phyloP scores from a whole-genome alignment of 2,113 vertebrate species.

The Agelaius phoeniceus region DNA sequence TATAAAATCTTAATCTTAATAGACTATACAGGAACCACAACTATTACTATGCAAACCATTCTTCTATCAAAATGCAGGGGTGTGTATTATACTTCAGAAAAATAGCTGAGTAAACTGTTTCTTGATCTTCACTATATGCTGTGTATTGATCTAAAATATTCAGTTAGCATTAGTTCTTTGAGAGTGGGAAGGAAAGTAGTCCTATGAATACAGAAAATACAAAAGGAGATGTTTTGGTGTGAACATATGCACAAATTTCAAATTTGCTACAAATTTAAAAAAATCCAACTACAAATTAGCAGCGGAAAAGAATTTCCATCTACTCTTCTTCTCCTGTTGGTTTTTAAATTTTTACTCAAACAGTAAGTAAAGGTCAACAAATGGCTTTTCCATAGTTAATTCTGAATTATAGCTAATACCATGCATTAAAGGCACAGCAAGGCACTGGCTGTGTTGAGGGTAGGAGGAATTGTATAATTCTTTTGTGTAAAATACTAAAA shows the following conservation, averaged over 20 bases:
- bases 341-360: slow-evolving; percentile 46
- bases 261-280: background rate
- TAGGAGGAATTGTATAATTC: slow-evolving; percentile 24
- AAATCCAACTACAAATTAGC: background rate
- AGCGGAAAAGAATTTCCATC: background rate
- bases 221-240: background rate
- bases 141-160: slow-evolving; percentile 43
- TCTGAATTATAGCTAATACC: slow-evolving; percentile 37
- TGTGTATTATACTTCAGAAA: background rate
- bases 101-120: slow-evolving; percentile 31
- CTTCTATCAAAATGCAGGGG: slow-evolving; percentile 12
- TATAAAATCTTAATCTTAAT: slow-evolving; percentile 24
- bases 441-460: background rate
- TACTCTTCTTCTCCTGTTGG: background rate
- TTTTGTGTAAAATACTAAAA: slow-evolving; percentile 56
- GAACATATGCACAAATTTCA: background rate
- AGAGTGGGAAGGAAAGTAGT: slow-evolving; percentile 11
- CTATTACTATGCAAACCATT: slow-evolving; percentile 25
- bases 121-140: background rate
- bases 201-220: background rate
- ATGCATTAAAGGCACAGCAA: slow-evolving; percentile 33
- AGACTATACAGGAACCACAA: background rate
- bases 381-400: slow-evolving; percentile 34
- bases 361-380: slow-evolving; percentile 33
- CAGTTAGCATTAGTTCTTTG: background rate